Conservation (phyloP, 2,113 vertebrate genomes). For the Morphnarchus princeps region DNA sequence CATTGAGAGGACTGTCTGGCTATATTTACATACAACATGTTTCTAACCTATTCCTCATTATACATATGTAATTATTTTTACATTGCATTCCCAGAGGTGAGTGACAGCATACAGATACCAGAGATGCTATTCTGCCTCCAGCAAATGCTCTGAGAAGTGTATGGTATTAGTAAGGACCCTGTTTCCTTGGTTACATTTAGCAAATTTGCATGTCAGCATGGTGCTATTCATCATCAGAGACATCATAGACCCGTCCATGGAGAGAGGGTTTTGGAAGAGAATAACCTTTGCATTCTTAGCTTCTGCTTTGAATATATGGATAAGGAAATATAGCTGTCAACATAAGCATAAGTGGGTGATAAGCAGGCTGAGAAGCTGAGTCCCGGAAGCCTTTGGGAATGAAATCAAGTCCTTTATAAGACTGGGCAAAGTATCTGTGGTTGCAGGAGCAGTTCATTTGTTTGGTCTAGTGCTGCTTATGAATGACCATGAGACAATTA, state of each 20-base stretch:
- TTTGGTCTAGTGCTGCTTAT: not conserved
- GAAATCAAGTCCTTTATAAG: not conserved
- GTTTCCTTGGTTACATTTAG: constrained; percentile 60
- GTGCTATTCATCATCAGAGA: constrained; percentile 24
- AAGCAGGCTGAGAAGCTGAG: not conserved
- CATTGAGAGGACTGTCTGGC: not conserved
- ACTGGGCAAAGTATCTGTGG: not conserved
- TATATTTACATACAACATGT: not conserved
- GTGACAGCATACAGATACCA: not conserved
- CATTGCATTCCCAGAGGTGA: not conserved
- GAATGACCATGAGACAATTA: not conserved
- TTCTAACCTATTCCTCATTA: not conserved
- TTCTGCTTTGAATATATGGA: not conserved
- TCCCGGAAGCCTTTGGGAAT: not conserved
- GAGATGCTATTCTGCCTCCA: not conserved
- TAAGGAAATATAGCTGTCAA: not conserved
- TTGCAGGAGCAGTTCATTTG: not conserved
- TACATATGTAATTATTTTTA: constrained; percentile 8
- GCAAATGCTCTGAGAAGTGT: constrained; percentile 20
- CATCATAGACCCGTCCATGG: not conserved
- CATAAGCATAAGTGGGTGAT: not conserved
- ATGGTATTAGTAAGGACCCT: not conserved
- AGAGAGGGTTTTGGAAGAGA: constrained; percentile 9
- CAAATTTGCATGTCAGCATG: constrained; percentile 42
- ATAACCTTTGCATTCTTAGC: constrained; percentile 18